A percentile compares a stretch with the other conserved stretches of the same genome.
Conservation (phyloP, 2,113 vertebrate species). For the Gallinago jamesoni region DNA sequence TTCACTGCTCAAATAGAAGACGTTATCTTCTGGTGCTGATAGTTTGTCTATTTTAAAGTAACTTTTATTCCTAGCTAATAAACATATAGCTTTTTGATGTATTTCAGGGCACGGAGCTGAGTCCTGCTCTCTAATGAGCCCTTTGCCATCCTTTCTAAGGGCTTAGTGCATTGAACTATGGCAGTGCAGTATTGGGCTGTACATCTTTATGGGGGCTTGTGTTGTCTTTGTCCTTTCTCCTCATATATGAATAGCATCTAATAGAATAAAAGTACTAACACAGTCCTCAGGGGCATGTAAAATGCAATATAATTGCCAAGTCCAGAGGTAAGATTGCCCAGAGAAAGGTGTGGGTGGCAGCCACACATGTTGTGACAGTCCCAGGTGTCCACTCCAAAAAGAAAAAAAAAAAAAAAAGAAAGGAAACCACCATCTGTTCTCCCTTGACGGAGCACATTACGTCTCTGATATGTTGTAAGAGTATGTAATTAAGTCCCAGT, state of each 20-base stretch:
- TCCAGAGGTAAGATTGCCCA: background rate
- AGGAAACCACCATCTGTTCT: background rate
- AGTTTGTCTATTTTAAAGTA: background rate
- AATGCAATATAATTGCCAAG: background rate
- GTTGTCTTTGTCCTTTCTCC: background rate
- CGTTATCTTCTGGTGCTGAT: background rate
- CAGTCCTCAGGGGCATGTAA: background rate
- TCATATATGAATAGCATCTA: background rate
- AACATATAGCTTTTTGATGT: background rate
- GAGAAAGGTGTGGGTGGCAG: slow-evolving; percentile 11
- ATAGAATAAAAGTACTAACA: background rate
- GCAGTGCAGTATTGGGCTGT: background rate
- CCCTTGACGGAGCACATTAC: background rate
- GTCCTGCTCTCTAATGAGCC: background rate
- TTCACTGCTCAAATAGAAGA: background rate
- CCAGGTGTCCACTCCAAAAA: background rate
- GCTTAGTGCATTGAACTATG: background rate
- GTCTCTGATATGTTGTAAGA: background rate
- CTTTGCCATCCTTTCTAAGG: background rate
- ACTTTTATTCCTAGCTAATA: background rate
- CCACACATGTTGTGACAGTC: background rate
- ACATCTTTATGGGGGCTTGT: background rate
- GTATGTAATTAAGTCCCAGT: slow-evolving; percentile 6
- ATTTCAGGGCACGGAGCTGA: background rate
- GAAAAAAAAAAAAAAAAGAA: background rate